Percentiles rank a stretch among this genome's conserved stretches.
phyloP scores from a whole-genome alignment of 2,113 vertebrate species.

The Semnornis frantzii region DNA sequence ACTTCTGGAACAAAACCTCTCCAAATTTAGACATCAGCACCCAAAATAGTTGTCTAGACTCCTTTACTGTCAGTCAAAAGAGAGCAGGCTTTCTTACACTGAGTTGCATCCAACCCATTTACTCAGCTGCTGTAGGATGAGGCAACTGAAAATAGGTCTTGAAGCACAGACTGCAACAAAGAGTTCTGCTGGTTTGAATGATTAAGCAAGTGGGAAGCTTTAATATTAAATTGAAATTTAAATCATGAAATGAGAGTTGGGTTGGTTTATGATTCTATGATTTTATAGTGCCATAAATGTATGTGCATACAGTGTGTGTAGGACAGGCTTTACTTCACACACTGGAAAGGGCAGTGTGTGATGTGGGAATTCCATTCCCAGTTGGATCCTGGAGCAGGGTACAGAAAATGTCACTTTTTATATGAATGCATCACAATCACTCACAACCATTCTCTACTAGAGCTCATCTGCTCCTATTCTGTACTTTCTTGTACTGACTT shows the following conservation, averaged over 20 bases:
- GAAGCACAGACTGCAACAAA: background rate
- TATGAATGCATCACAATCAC: background rate
- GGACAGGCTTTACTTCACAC: background rate
- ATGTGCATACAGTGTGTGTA: background rate
- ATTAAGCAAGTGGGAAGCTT: background rate
- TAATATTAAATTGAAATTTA: background rate
- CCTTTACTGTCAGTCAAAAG: constrained; percentile 2
- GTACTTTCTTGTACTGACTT: background rate
- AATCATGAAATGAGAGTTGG: background rate
- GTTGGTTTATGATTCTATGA: background rate
- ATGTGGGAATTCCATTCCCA: background rate
- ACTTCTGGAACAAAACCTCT: background rate
- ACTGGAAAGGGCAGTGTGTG: background rate
- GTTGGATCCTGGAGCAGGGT: background rate
- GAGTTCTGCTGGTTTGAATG: background rate
- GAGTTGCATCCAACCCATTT: constrained; percentile 42
- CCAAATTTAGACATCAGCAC: constrained; percentile 19
- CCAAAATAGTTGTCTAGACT: constrained; percentile 21
- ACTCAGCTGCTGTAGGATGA: background rate
- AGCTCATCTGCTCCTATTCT: background rate
- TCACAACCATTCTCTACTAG: background rate
- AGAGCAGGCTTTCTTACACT: background rate
- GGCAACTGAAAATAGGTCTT: constrained; percentile 22
- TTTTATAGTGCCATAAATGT: background rate
- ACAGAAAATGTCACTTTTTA: background rate